Percentiles rank a stretch among this genome's conserved stretches.
phyloP scores from a whole-genome alignment of 2,113 vertebrate genomes.

The Platichthys flesus region DNA sequence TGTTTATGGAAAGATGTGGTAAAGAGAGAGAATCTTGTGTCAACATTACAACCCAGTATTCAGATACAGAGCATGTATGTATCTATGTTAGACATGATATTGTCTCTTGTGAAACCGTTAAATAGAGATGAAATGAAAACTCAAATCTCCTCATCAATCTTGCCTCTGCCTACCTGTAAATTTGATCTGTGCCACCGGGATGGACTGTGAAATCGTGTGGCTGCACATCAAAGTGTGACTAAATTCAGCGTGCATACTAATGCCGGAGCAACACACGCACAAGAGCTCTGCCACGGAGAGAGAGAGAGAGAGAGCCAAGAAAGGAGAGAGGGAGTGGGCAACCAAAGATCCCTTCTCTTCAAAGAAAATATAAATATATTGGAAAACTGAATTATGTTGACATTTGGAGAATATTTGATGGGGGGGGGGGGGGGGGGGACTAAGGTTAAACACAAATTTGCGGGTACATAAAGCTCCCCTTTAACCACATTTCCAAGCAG shows the following conservation, averaged over 20 bases:
- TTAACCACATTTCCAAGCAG: conserved; percentile 35
- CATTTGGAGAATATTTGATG: conserved; percentile 66
- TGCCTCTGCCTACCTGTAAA: conserved; percentile 78
- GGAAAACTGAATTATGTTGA: conserved; percentile 63
- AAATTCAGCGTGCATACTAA: conserved; percentile 80
- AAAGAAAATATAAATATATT: conserved; percentile 56
- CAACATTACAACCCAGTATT: conserved; percentile 21
- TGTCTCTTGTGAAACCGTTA: conserved; percentile 48
- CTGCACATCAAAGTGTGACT: conserved; percentile 82
- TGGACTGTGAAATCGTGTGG: conserved; percentile 83
- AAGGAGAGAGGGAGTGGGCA: conserved; percentile 10
- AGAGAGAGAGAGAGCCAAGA: not conserved
- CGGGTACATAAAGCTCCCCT: conserved; percentile 41
- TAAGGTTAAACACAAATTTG: conserved; percentile 30
- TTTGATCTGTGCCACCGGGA: conserved; percentile 80
- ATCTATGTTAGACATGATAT: conserved; percentile 25
- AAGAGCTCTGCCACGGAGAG: conserved; percentile 34
- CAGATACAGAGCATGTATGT: conserved; percentile 24
- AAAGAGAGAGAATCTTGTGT: conserved; percentile 15
- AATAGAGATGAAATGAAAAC: conserved; percentile 72
- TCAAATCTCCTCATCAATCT: conserved; percentile 75
- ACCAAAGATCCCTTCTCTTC: conserved; percentile 54
- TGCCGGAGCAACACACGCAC: conserved; percentile 51
- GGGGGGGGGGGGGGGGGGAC: not conserved
- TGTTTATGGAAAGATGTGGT: not conserved